Base-by-base conservation (phyloP, 2,888 invertebrate species). In the Caenorhabditis virilis region DNA sequence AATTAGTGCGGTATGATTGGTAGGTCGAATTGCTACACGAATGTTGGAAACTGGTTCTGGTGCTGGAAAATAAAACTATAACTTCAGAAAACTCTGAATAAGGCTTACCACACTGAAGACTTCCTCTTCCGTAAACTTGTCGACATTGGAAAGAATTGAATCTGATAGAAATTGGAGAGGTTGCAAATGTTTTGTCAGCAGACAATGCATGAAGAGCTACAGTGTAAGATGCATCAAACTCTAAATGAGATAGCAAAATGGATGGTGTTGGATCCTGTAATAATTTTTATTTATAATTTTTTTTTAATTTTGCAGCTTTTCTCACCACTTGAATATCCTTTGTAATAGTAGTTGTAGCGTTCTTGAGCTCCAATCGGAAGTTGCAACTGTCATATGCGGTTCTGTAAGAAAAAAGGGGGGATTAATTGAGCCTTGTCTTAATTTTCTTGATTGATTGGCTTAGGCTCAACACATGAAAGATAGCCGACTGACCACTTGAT, bases 41-140 rank as follows among this genome's bases (percentile, higher is more conserved):
- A 81, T 63, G 27, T 79, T 68, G 15, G 66, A 42, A 2, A 81
- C 77, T 11, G 80, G 74, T 51, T 81, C 81, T 9, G 81, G 81
- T 0, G 78, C 78, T 78, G 57, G 41, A 76, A 72, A 41, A 16
- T n/a, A 7, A n/a, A n/a, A n/a, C 6, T 27, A 36, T 38, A 7
- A 7, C 4, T 36, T 38, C 11, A 50, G 25, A 36, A 7, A n/a
- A n/a, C n/a, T n/a, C n/a, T n/a, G n/a, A n/a, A n/a, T n/a, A n/a
- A n/a, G n/a, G 71, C 74, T 54, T 36, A 78, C 78, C 74, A 50
- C 81, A 81, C 35, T 81, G 69, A 18, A 81, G 67, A 23, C 72
- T 72, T 39, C 78, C 81, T 42, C 64, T 52, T 42, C 81, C 81
- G 49, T 74, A 73, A 6, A 81, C 77, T 36, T 78, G 66, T 39